Base-by-base conservation (phyloP, 2,888 invertebrate genomes). In the Heliconius cydno region DNA sequence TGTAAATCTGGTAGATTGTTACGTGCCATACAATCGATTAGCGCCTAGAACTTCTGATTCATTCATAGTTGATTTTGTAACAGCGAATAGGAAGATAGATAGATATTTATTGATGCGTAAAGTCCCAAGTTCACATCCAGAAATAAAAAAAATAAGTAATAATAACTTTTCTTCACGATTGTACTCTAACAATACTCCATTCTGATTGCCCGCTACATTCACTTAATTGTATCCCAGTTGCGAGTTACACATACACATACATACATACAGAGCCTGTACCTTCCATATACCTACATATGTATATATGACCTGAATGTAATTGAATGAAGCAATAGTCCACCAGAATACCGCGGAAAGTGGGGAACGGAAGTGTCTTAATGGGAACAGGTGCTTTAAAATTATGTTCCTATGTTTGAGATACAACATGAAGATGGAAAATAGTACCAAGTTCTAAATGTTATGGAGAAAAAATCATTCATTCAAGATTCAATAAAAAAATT, bases 161-260 rank as follows among this genome's bases (percentile, higher is more conserved):
- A 28, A 70, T 19, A 38, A 34, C 65, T 79, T 75, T 46, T 80
- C 63, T 15, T 1, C 12, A 6, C 46, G 77, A 79, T n/a, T 67
- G 82, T 82, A 77, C 80, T 46, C 15, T 71, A 72, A 77, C 80
- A 82, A 80, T 79, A 76, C 67, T 28, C 57, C 34, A 79, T 79
- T 67, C 79, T 80, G 80, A 79, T 80, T 80, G 82, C 77, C 79
- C 79, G 77, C 76, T 78, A 72, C 80, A 82, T 82, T 82, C 82
- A 77, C 80, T 82, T 80, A 80, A 82, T 82, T 82, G 82, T 80
- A 80, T 75, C 77, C 80, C 80, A 79, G 80, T 80, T 82, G 82
- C 80, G 82, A 80, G 82, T 79, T 79, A 78, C 76, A 77, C 52
- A 34, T 57, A 60, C 70, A 38, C 52, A 79, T 19, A n/a, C 41